phyloP scores from a whole-genome alignment of 2,797 vertebrate genomes.

The Trachops cirrhosus region DNA sequence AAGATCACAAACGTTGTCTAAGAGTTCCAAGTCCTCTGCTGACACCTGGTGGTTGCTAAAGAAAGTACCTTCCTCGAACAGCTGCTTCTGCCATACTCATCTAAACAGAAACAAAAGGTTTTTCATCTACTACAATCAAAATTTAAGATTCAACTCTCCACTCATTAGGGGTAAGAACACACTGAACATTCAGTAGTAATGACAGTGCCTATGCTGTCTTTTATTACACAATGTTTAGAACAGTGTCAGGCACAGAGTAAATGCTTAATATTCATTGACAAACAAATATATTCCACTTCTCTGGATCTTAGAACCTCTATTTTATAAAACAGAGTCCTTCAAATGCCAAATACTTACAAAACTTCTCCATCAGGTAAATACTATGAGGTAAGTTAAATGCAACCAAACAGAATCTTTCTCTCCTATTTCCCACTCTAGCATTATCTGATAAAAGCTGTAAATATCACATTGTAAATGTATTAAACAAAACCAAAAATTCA shows the following conservation, averaged over 20 bases:
- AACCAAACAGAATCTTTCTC: background rate
- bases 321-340: background rate
- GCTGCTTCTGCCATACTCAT: background rate
- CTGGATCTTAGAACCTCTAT: background rate
- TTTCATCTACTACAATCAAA: background rate
- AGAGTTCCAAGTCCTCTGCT: constrained; percentile 24
- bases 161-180: background rate
- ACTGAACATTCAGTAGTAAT: background rate
- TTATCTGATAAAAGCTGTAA: background rate
- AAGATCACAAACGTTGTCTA: background rate
- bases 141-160: background rate
- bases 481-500: background rate
- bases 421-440: background rate
- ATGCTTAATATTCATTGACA: background rate
- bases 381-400: background rate
- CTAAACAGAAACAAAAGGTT: background rate
- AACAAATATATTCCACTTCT: background rate
- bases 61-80: constrained; percentile 31
- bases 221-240: background rate
- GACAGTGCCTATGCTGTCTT: background rate
- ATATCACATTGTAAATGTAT: background rate
- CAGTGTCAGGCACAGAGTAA: background rate
- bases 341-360: background rate
- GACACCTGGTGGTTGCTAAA: constrained; percentile 59
- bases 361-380: background rate